Evolutionary conservation across 2,113 vertebrate genomes (phyloP), one percentile per base, ranked within the genome.

Genomic region (Clarias magur): DNA sequence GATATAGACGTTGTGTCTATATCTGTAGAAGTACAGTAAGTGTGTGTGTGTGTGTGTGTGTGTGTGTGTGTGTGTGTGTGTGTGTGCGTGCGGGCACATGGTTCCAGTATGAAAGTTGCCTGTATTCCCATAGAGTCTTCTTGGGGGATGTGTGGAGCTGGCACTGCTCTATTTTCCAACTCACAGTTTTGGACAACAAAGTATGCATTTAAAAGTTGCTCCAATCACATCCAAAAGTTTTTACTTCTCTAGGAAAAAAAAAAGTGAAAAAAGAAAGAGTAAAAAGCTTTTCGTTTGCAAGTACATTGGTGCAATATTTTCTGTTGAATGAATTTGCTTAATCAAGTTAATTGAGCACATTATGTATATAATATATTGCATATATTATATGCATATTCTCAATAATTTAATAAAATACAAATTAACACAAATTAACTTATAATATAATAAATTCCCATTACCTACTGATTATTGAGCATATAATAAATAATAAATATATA

Each of bases 121-220:
- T 67, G 72, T 68, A 76, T 84, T 65, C 86, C 86, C 86, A 84
- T 67, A 87, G 86, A 84, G 59, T 83, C 81, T 79, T 57, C 75
- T 87, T 84, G 81, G 83, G 53, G 62, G 70, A 75, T 75, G 56
- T 75, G 83, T 85, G 83, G 86, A 84, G 67, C 86, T 83, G 80
- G 70, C 80, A 87, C 42, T 42, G 81, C 25, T 87, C 48, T 83
- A 48, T 87, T 80, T 86, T 83, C 81, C 86, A 87, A 67, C 80
- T 67, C 60, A 65, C 80, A 76, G 5, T 87, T 87, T 83, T 83
- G 86, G 72, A 76, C 65, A 78, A 83, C 13, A 76, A 65, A 78
- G 53, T 68, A 6, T 3, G 23, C 21, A 23, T 56, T 38, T 57
- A 86, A 86, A 80, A 80, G 85, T 72, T 27, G 17, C 57, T 87